Percentiles rank a stretch among this genome's conserved stretches.
phyloP scores from a whole-genome alignment of 92 coral and sea anemone species.

The Porites divaricata region DNA sequence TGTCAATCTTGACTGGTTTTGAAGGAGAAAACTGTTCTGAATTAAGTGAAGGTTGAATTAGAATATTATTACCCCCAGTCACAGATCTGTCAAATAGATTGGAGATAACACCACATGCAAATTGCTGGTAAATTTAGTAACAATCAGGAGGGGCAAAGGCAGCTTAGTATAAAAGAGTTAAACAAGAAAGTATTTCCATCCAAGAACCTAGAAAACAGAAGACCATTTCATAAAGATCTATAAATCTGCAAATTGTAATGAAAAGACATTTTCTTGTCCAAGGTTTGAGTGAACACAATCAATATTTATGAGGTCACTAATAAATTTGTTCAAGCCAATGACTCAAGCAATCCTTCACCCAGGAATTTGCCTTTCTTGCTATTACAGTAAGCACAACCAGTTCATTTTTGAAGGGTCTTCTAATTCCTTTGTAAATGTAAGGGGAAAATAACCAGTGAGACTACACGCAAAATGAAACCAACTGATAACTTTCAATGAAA shows the following conservation, averaged over 20 bases:
- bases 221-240: too few relatives aligned
- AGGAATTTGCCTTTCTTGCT: constrained; percentile 26
- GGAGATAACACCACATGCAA: constrained; percentile 13
- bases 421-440: not conserved
- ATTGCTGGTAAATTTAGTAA: not conserved
- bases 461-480: not conserved
- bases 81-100: constrained; percentile 31
- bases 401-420: not conserved
- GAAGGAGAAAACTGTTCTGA: constrained; percentile 9
- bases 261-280: constrained; percentile 3
- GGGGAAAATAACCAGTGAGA: not conserved
- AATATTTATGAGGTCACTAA: constrained; percentile 58
- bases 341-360: constrained; percentile 41
- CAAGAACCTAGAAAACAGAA: not conserved
- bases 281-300: constrained; percentile 30
- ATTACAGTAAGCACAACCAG: constrained; percentile 34
- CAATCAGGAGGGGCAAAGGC: not conserved
- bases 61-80: constrained; percentile 13
- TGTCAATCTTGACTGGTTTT: constrained; percentile 15
- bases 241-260: too few relatives aligned
- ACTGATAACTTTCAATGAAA: not conserved
- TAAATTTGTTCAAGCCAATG: constrained; percentile 45
- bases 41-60: constrained; percentile 18
- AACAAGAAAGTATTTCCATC: not conserved
- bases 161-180: not conserved